Base-by-base conservation (phyloP, 2,113 vertebrate species). In the Paraplagusia blochii region DNA sequence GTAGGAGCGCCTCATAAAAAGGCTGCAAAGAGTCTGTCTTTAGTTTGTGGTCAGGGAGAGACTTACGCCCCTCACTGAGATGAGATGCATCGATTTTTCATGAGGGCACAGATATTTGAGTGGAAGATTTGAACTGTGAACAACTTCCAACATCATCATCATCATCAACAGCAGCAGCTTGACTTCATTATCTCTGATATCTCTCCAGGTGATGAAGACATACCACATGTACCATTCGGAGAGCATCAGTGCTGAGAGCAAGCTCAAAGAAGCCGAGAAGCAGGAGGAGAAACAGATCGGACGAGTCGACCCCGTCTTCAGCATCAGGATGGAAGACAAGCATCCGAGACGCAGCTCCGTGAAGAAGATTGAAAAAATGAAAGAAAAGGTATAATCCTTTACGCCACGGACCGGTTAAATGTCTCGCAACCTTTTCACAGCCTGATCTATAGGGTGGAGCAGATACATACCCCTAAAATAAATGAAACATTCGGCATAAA, bases 321-420 rank as follows among this genome's bases (percentile, higher is more conserved):
- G 92, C 53, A 93, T 97, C 66, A 89, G 95, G 29, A 89, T 94
- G 43, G 96, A 98, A 81, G 96, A 99, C 49, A 93, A 91, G 73
- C 92, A 94, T 77, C 94, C 93, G 80, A 91, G 95, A 44, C 91
- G 95, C 46, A 97, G 95, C 88, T 97, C 95, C n/a, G 95, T 97
- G 66, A 98, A 97, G 79, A 99, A 98, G 90, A 99, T 98, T 5
- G 95, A 98, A 86, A 99, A 98, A 84, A 98, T 99, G 95, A 99
- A 96, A 77, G 97, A 99, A 89, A 99, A 99, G 90, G 97, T 99
- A 89, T 71, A 63, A 44, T 18, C 1, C 9, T 52, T 72, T 63
- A 44, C 15, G 1, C 9, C 51, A 14, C 11, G 9, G 16, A 6
- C 22, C 22, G 22, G n/a, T n/a, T n/a, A n/a, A n/a, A n/a, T n/a